Base-by-base conservation (phyloP, 2,888 invertebrate species). In the Meliscaeva auricollis region DNA sequence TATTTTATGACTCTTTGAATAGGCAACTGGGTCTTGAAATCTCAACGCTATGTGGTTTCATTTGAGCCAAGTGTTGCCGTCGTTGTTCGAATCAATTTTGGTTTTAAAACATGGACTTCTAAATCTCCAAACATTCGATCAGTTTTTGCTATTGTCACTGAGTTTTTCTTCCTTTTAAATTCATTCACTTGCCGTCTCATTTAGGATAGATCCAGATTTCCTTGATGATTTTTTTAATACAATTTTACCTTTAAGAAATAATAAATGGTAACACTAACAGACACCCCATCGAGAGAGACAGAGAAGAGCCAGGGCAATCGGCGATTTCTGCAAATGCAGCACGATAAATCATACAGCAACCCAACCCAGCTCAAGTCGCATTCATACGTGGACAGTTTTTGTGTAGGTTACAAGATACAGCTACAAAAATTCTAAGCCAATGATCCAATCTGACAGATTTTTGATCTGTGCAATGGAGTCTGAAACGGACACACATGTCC, bases 381-480 rank as follows among this genome's bases (percentile, higher is more conserved):
- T 77, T 81, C 81, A 77, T 85, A 85, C 76, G 85, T 85, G 76
- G 85, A 85, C 85, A 85, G 81, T 69, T 85, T 76, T 81, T 73
- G 85, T 85, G 85, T 85, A 80, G 84, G 84, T 68, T 80, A 85
- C 73, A 54, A 72, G 75, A 76, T 76, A 73, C 62, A 81, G 75
- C 72, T 80, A 73, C 62, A 81, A 54, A 81, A 73, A 81, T 85
- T 81, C 85, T 85, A 81, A 81, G 85, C 69, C 85, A 85, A 54
- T 77, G 85, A 85, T 85, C 85, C 76, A 68, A 85, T 85, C 81
- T 85, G 85, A 85, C 85, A 81, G 81, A 85, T 85, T 85, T 81
- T 85, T 85, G 85, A 85, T 85, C 85, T 85, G 80, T 69, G 80
- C 80, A 68, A 68, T 80, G 84, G 84, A 76, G 80, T 54, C 20